A percentile compares a stretch with the other conserved stretches of the same genome.
phyloP scores from a whole-genome alignment of 2,113 vertebrate genomes.

The Noctilio leporinus region DNA sequence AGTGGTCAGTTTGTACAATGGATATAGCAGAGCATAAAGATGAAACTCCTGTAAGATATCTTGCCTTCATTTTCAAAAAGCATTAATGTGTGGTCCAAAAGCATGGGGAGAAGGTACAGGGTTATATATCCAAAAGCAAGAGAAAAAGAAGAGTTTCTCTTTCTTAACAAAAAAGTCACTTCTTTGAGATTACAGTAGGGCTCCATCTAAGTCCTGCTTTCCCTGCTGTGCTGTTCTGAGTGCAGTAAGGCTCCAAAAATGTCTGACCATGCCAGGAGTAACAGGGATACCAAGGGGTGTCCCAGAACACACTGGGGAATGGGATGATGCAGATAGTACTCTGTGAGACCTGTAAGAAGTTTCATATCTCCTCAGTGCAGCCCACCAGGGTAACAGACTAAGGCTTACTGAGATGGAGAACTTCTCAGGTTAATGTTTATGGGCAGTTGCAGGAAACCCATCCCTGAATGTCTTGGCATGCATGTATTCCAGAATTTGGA shows the following conservation, averaged over 20 bases:
- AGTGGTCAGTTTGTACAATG: background rate
- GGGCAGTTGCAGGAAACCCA: too few species aligned
- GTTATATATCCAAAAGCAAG: background rate
- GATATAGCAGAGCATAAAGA: background rate
- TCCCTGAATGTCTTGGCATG: background rate
- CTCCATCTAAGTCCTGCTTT: background rate
- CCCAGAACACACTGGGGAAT: background rate
- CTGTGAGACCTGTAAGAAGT: background rate
- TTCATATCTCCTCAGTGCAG: background rate
- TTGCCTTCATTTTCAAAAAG: background rate
- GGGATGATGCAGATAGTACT: background rate
- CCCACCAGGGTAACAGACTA: background rate
- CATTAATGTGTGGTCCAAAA: background rate
- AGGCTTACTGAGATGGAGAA: background rate
- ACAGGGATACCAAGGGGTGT: background rate
- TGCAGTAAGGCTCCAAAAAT: background rate
- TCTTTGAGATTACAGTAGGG: background rate
- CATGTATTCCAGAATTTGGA: background rate
- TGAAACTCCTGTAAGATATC: background rate
- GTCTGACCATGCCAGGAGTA: background rate
- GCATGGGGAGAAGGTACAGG: background rate
- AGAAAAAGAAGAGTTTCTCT: background rate
- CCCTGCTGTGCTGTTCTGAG: background rate
- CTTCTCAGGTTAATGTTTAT: background rate
- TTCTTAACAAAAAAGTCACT: background rate